A percentile compares a stretch with the other conserved stretches of the same genome.
Conservation (phyloP, 2,113 vertebrate species). For the Glareola pratincola region DNA sequence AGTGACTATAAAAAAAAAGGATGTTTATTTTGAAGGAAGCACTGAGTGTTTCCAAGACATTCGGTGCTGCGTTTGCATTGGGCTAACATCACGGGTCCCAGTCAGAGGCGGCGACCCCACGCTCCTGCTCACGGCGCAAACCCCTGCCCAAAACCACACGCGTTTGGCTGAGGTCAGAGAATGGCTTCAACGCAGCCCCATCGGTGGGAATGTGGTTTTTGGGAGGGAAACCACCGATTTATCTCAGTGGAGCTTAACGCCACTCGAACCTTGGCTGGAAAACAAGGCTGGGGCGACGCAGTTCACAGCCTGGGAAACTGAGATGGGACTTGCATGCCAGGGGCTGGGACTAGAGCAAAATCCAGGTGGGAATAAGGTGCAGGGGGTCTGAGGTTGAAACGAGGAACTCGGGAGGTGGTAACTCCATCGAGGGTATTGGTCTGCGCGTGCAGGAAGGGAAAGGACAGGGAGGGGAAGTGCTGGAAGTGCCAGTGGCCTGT, state of each 20-base stretch:
- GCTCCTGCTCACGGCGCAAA: neutral
- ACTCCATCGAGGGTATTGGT: neutral
- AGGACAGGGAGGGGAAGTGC: neutral
- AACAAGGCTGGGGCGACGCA: neutral
- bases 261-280: neutral
- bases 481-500: neutral
- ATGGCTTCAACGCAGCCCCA: neutral
- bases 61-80: neutral
- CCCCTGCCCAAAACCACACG: rapidly evolving
- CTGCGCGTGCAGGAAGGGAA: neutral
- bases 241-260: neutral
- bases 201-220: neutral
- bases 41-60: too few relatives aligned
- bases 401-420: neutral
- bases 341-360: neutral
- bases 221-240: neutral
- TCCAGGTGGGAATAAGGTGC: neutral
- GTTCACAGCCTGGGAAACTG: neutral
- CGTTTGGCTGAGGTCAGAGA: neutral
- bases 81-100: rapidly evolving
- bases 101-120: neutral
- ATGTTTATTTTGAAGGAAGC: neutral
- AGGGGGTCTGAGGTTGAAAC: neutral
- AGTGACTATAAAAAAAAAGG: neutral
- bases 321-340: neutral